Conservation (phyloP, 2,888 invertebrate species). For the Xiphydria camelus region DNA sequence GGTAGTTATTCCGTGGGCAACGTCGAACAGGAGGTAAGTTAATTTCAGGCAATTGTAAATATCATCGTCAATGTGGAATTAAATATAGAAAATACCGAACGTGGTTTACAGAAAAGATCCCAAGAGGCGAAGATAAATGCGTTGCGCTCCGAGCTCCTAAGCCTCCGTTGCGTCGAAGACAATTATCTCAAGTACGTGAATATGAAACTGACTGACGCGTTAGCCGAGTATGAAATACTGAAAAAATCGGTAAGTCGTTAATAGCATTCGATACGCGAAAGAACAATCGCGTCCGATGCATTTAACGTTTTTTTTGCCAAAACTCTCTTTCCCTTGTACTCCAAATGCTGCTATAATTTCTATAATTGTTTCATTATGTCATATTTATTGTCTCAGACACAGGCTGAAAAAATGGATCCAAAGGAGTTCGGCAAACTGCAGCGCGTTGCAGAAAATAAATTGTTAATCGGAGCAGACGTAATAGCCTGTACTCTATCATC, state of each 20-base stretch:
- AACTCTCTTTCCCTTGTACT: no score
- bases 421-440: conserved; percentile 32
- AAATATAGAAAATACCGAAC: no score
- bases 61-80: no score
- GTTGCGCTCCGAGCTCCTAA: conserved; percentile 16
- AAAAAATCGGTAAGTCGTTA: conserved; percentile 21
- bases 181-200: conserved; percentile 11
- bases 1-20: conserved; percentile 26
- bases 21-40: conserved; percentile 34
- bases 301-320: no score
- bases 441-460: conserved; percentile 40
- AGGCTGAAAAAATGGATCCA: conserved; percentile 15
- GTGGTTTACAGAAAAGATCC: conserved; percentile 27
- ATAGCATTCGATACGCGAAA: no score
- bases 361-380: no score
- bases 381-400: neutral
- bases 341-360: no score
- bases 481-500: conserved; percentile 69
- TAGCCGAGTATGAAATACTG: conserved; percentile 28
- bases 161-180: conserved; percentile 12
- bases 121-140: conserved; percentile 36
- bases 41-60: no score
- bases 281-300: no score
- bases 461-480: conserved; percentile 66
- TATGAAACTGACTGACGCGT: conserved; percentile 24